Percentiles rank a stretch among this genome's conserved stretches.
Evolutionary conservation across 2,888 invertebrate genomes (phyloP).

Genomic region (Platypus cylindrus): DNA sequence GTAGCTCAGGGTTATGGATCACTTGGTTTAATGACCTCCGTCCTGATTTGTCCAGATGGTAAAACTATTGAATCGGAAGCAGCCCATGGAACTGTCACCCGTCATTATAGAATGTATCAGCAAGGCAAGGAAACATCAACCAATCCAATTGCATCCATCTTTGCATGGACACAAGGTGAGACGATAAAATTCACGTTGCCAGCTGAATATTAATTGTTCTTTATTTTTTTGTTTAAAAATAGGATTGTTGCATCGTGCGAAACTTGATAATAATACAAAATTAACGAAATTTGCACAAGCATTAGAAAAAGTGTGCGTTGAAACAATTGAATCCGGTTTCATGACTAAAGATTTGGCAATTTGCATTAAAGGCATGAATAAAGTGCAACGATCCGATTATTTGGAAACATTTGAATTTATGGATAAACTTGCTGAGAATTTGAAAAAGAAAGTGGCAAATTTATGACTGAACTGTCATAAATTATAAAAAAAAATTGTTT

Average conservation of each 20-base stretch:
- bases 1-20: conserved; percentile 94
- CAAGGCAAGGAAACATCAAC: conserved; percentile 93
- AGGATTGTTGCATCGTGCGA: conserved; percentile 67
- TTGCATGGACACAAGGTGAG: conserved; percentile 84
- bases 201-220: background rate
- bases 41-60: conserved; percentile 92
- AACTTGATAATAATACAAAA: conserved; percentile 72
- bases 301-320: conserved; percentile 81
- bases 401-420: conserved; percentile 95
- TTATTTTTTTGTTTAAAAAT: background rate
- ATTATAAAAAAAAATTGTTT: too few relatives aligned
- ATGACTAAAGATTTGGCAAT: conserved; percentile 99
- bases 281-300: conserved; percentile 72
- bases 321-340: conserved; percentile 85
- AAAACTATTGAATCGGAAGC: conserved; percentile 97
- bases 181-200: conserved; percentile 39
- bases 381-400: conserved; percentile 68
- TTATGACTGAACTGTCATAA: too few relatives aligned
- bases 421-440: conserved; percentile 85
- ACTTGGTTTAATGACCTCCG: conserved; percentile 96
- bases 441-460: conserved; percentile 46
- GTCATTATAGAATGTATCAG: conserved; percentile 55
- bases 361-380: conserved; percentile 88
- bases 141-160: conserved; percentile 97
- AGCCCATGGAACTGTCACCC: conserved; percentile 75